phyloP scores from a whole-genome alignment of 2,113 vertebrate species.

The Philantomba maxwellii region DNA sequence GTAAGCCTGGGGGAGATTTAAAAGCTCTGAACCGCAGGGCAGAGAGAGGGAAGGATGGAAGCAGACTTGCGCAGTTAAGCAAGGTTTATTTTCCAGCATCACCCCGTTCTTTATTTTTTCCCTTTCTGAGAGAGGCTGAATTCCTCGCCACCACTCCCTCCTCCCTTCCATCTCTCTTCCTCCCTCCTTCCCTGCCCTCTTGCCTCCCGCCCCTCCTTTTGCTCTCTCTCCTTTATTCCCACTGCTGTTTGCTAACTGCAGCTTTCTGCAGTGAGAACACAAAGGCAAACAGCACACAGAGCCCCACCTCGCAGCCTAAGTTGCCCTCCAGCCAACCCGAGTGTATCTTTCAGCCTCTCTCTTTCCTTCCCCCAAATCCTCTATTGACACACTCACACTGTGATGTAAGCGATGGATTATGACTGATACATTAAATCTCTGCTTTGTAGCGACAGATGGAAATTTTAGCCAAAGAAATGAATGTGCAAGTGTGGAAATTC shows the following conservation, averaged over 20 bases:
- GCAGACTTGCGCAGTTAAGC: not conserved
- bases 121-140: not conserved
- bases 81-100: not conserved
- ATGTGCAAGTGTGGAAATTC: not conserved
- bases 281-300: too few relatives aligned
- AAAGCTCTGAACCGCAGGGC: not conserved
- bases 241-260: accelerated
- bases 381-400: accelerated
- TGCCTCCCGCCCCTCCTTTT: not conserved
- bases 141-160: not conserved
- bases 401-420: not conserved
- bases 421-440: not conserved
- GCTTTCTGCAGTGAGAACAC: not conserved
- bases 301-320: accelerated
- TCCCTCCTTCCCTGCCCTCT: not conserved
- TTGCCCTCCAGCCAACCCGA: not conserved
- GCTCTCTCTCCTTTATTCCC: not conserved
- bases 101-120: not conserved
- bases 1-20: not conserved
- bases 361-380: not conserved
- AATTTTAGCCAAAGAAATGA: slow-evolving; percentile 2
- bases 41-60: not conserved
- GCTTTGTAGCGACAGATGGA: not conserved
- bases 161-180: not conserved
- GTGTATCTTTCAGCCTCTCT: not conserved